A percentile compares a stretch with the other conserved stretches of the same genome.
These are phyloP conservation scores for Microtus oregoni DNA, from an alignment of 2,113 vertebrate genomes.

Conservation along the genomic window DNA sequence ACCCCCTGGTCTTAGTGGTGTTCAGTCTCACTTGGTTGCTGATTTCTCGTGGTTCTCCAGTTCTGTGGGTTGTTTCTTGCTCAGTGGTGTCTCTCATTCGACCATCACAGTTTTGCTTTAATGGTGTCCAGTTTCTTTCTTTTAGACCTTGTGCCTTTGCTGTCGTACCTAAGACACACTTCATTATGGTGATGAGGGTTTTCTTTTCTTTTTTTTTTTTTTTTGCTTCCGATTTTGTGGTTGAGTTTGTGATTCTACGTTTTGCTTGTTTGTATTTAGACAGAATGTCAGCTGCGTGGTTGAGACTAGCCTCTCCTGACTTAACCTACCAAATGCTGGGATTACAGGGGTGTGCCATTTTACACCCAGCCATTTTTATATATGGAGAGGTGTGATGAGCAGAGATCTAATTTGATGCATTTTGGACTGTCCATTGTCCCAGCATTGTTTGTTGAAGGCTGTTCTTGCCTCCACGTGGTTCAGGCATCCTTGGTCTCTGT, in stretches of 20 bases:
- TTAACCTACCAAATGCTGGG: background rate
- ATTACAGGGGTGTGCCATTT: background rate
- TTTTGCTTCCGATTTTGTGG: background rate
- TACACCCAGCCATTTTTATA: background rate
- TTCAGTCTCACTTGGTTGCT: background rate
- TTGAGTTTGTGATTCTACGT: background rate
- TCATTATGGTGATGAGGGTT: background rate
- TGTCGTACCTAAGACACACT: background rate
- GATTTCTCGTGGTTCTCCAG: background rate
- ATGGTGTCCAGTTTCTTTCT: background rate
- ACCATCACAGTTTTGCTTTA: background rate
- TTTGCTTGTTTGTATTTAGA: background rate
- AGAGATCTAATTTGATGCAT: background rate
- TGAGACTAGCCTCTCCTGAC: background rate
- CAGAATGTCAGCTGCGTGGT: background rate
- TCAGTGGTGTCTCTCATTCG: background rate
- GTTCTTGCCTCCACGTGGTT: too few species aligned
- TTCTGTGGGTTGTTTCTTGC: background rate
- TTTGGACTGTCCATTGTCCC: background rate
- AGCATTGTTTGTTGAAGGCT: background rate
- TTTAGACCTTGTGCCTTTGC: background rate
- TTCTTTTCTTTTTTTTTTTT: background rate
- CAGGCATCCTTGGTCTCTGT: background rate
- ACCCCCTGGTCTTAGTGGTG: background rate
- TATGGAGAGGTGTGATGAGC: background rate